A percentile compares a stretch with the other conserved stretches of the same genome.
phyloP scores from a whole-genome alignment of 2,888 invertebrate genomes.

The Tromatobia lineatoria region DNA sequence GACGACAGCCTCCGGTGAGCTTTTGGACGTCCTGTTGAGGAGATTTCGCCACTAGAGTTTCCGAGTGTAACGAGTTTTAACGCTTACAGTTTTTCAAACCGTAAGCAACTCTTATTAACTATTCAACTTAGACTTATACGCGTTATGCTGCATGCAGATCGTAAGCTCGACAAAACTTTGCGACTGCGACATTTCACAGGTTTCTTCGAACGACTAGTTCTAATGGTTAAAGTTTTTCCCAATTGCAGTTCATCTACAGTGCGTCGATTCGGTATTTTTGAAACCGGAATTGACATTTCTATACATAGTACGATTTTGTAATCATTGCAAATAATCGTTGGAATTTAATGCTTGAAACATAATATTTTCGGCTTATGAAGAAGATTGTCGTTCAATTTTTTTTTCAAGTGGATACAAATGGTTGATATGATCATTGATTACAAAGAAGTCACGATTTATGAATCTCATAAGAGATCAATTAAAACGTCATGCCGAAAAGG shows the following conservation, averaged over 20 bases:
- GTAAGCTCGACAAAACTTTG: neutral
- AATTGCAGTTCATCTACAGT: neutral
- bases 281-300: neutral
- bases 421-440: too few relatives aligned
- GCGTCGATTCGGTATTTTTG: neutral
- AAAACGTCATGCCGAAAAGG: too few relatives aligned
- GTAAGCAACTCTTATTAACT: neutral
- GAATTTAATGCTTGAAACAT: neutral
- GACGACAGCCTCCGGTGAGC: neutral
- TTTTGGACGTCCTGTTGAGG: neutral
- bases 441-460: too few relatives aligned
- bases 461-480: too few relatives aligned
- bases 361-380: too few relatives aligned
- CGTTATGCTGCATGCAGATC: neutral
- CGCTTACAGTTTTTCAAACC: neutral
- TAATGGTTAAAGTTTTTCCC: neutral
- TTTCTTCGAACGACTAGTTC: neutral
- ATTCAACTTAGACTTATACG: neutral
- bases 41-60: conserved; percentile 2
- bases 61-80: neutral
- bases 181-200: neutral
- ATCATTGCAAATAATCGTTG: neutral
- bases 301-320: neutral
- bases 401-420: too few relatives aligned
- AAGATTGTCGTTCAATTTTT: too few relatives aligned